phyloP scores from a whole-genome alignment of 2,888 invertebrate species.

The Ferdinandea cuprea region DNA sequence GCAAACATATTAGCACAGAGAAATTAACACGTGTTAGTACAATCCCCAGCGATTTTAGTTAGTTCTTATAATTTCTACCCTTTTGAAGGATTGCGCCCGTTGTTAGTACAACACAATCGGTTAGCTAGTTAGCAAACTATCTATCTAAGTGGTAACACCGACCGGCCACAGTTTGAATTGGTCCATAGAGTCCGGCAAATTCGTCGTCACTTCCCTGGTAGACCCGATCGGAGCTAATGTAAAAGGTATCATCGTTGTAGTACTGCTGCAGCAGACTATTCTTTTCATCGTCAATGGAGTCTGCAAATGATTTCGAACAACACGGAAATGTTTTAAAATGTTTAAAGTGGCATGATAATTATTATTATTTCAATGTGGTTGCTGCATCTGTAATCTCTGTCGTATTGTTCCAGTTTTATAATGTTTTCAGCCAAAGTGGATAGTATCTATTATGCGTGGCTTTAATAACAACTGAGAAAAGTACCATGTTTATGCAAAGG shows the following conservation, averaged over 20 bases:
- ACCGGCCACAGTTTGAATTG: slow-evolving; percentile 82
- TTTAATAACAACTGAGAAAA: slow-evolving; percentile 9
- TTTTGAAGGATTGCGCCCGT: too few species aligned
- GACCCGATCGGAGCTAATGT: slow-evolving; percentile 82
- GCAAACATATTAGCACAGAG: slow-evolving; percentile 58
- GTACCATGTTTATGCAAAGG: too few species aligned
- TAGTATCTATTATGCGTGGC: slow-evolving; percentile 44
- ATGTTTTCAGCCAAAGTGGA: slow-evolving; percentile 31
- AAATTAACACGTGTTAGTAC: slow-evolving; percentile 66
- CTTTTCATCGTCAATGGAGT: slow-evolving; percentile 81
- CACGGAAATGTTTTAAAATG: slow-evolving; percentile 23
- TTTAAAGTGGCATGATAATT: slow-evolving; percentile 39
- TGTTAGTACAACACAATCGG: too few species aligned
- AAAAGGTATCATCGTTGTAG: slow-evolving; percentile 82
- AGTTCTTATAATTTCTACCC: slow-evolving; percentile 30
- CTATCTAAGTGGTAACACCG: slow-evolving; percentile 76
- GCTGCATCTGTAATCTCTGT: slow-evolving; percentile 3
- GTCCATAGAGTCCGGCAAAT: slow-evolving; percentile 82
- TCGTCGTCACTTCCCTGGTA: slow-evolving; percentile 82
- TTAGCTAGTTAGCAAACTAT: background rate
- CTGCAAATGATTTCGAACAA: slow-evolving; percentile 75
- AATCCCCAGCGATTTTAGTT: slow-evolving; percentile 31
- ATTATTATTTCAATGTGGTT: slow-evolving; percentile 61
- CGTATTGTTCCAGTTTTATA: slow-evolving; percentile 58
- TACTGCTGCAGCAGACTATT: slow-evolving; percentile 81